Percentiles rank a stretch among this genome's conserved stretches.
These are phyloP conservation scores for Acromyrmex echinatior DNA, from an alignment of 1,140 invertebrate genomes.

Conservation along the genomic window DNA sequence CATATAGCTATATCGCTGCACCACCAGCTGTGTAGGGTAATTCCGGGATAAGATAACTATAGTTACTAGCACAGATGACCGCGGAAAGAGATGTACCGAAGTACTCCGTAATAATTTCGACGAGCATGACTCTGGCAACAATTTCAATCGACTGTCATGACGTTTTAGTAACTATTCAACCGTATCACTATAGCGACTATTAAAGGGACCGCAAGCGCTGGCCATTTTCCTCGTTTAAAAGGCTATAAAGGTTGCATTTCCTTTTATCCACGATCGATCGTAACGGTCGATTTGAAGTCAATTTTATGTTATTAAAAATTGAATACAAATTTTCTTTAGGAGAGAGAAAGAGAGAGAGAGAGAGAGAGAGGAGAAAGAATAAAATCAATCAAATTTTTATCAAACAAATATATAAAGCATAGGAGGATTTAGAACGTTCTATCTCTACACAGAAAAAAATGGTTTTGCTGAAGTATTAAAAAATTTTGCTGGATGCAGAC, in stretches of 20 bases:
- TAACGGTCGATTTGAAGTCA: not conserved
- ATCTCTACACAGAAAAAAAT: not conserved
- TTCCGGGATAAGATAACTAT: constrained; percentile 53
- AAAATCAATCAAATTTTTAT: not conserved
- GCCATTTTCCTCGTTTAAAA: constrained; percentile 6
- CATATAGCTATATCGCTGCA: not conserved
- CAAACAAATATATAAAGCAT: not conserved
- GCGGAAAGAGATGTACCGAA: constrained; percentile 26
- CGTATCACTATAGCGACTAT: constrained; percentile 32
- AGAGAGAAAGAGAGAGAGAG: not conserved
- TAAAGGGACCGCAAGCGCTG: constrained; percentile 41
- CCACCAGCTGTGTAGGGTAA: constrained; percentile 29
- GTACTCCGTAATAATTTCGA: constrained; percentile 34
- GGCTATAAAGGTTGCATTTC: constrained; percentile 8
- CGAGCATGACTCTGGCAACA: constrained; percentile 26
- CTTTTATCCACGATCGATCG: constrained; percentile 11
- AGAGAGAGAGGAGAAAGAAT: not conserved
- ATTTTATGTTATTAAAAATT: constrained; percentile 8
- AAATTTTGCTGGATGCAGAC: too few species aligned
- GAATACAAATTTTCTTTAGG: not conserved
- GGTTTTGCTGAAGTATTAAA: too few species aligned
- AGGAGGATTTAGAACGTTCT: not conserved
- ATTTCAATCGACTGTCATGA: constrained; percentile 33
- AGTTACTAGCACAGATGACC: constrained; percentile 35
- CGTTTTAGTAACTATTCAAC: constrained; percentile 49